These are phyloP conservation scores for Psittacula cyanocephala DNA, from an alignment of 2,113 vertebrate species.

Conservation along the genomic window DNA sequence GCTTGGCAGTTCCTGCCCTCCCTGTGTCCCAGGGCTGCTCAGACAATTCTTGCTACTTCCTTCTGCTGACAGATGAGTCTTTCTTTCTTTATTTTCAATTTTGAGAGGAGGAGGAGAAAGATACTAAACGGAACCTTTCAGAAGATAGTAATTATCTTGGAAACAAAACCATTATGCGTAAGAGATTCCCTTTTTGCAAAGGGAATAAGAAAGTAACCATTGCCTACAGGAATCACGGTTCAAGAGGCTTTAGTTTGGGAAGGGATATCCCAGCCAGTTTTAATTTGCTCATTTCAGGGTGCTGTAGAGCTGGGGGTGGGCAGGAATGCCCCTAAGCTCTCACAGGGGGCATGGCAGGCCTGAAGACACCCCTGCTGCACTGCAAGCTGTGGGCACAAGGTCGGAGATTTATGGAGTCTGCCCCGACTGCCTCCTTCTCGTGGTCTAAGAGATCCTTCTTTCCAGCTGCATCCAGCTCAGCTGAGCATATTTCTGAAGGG, in stretches of 20 bases:
- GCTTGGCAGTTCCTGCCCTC: not conserved
- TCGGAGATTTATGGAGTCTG: not conserved
- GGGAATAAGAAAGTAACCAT: not conserved
- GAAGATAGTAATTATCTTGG: not conserved
- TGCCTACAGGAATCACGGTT: not conserved
- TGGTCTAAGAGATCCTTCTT: not conserved
- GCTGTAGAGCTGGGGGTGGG: not conserved
- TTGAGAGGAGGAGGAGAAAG: not conserved
- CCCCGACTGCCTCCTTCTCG: not conserved
- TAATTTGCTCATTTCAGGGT: not conserved
- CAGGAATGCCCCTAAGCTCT: not conserved
- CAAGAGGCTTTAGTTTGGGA: not conserved
- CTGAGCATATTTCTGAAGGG: not conserved
- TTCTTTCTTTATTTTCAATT: not conserved
- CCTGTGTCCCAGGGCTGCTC: not conserved
- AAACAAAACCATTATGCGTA: not conserved
- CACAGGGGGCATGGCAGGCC: not conserved
- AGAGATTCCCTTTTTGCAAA: not conserved
- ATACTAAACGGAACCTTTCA: not conserved
- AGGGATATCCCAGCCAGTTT: not conserved
- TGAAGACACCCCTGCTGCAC: not conserved
- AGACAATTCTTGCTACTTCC: not conserved
- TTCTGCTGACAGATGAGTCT: not conserved
- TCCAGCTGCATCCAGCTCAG: not conserved
- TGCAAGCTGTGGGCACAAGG: fast-evolving